Base-by-base conservation (phyloP, 2,797 vertebrate species). In the Amblyopsis hoosieri region DNA sequence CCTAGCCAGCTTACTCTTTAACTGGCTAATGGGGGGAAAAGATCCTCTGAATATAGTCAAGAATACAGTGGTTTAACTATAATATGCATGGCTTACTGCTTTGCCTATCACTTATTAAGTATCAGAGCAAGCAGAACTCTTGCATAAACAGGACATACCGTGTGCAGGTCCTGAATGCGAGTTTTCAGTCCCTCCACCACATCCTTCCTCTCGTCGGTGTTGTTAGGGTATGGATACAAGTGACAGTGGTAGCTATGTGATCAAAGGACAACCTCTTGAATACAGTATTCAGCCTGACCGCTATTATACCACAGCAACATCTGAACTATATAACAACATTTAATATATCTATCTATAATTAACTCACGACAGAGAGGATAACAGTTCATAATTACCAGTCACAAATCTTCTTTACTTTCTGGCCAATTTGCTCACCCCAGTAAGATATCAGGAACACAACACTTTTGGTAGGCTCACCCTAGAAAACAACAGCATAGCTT, bases 391-490 rank as follows among this genome's bases (percentile, higher is more conserved):
- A 78, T 95, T 93, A 99, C 98, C 98, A 99, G 60, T 99, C 97
- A 78, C 97, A 98, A 64, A 99, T 98, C 90, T 97, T 99, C 92
- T 97, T 99, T 14, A 99, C 96, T 89, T 99, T 99, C 84, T 98
- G 95, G 47, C 97, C 97, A 9, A 99, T 98, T 80, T 98, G 96
- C n/a, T 99, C 98, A 45, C 98, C 98, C 97, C 97, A 99, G 62
- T 96, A 99, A 37, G 97, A 99, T 64, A 99, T 94, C 47, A 99
- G 88, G 81, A 99, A 99, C 66, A 97, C 97, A 48, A 95, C 92
- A 83, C 94, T 96, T 62, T 94, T 96, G 12, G 93, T 93, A 17
- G 86, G 89, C 74, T 98, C 95, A 0, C 95, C 95, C 97, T 99
- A 75, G 47, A 74, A 15, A 45, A 57, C 15, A 63, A 67, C 0